These are phyloP conservation scores for Nomada lathburiana DNA, from an alignment of 2,888 invertebrate species.

Conservation along the genomic window DNA sequence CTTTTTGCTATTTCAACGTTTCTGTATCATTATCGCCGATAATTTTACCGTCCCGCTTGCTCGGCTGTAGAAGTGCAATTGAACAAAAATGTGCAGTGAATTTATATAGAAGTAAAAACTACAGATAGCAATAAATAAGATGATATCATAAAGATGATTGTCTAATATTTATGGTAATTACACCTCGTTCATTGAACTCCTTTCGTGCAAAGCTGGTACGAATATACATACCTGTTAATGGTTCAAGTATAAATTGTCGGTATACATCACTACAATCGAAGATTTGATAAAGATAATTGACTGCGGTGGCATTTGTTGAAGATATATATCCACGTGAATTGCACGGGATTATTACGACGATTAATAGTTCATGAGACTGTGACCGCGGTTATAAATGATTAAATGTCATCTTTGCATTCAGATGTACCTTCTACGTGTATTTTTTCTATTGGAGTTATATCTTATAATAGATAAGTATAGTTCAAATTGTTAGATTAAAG, in stretches of 20 bases:
- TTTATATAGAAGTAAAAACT: too few relatives aligned
- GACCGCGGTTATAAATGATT: neutral
- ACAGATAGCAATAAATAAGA: too few relatives aligned
- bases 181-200: neutral
- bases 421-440: neutral
- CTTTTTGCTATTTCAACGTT: too few relatives aligned
- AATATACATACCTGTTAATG: neutral
- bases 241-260: neutral
- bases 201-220: neutral
- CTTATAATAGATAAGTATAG: neutral
- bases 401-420: neutral
- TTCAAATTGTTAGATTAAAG: neutral
- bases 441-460: neutral
- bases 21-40: too few relatives aligned
- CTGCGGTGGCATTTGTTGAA: neutral
- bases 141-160: too few relatives aligned
- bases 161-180: neutral
- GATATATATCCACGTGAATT: neutral
- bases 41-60: too few relatives aligned
- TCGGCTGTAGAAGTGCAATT: too few relatives aligned
- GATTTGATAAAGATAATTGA: slow-evolving; percentile 8
- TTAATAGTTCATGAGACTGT: slow-evolving; percentile 3
- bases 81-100: too few relatives aligned
- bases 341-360: slow-evolving; percentile 1
- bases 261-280: neutral